Evolutionary conservation across 2,797 vertebrate genomes (phyloP).

Genomic region (Onychomys arenicola): DNA sequence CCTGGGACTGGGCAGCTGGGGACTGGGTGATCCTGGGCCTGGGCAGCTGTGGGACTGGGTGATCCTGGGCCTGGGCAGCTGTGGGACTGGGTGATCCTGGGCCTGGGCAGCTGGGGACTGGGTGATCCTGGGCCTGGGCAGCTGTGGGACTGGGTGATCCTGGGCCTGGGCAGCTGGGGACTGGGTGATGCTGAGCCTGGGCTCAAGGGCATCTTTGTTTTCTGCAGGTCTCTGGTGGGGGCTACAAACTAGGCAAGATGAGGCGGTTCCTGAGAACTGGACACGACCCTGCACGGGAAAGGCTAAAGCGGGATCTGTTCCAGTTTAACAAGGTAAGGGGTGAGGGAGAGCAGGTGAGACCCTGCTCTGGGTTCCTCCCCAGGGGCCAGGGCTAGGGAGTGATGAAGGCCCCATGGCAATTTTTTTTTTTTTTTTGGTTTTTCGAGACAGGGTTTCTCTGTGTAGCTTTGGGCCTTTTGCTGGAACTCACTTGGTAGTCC

Average conservation of each 20-base stretch:
- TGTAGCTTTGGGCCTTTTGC: no score
- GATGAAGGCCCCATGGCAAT: background rate
- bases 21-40: background rate
- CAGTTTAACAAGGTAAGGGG: conserved; percentile 96
- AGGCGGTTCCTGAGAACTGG: conserved; percentile 96
- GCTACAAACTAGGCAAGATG: conserved; percentile 88
- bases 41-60: background rate
- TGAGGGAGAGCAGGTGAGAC: conserved; percentile 19
- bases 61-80: background rate
- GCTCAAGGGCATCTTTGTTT: background rate
- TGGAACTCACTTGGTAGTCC: no score
- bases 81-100: background rate
- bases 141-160: background rate
- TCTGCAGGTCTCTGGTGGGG: conserved; percentile 55
- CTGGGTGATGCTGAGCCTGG: background rate
- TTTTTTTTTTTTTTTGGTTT: no score
- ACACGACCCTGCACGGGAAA: conserved; percentile 94
- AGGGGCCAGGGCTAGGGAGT: background rate
- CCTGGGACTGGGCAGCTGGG: no score
- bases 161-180: background rate
- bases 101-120: background rate
- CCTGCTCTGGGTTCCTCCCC: background rate
- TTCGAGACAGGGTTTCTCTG: no score
- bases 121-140: background rate
- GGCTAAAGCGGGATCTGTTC: conserved; percentile 96